Evolutionary conservation across 2,797 vertebrate species (phyloP).

Genomic region (Cygnus olor): DNA sequence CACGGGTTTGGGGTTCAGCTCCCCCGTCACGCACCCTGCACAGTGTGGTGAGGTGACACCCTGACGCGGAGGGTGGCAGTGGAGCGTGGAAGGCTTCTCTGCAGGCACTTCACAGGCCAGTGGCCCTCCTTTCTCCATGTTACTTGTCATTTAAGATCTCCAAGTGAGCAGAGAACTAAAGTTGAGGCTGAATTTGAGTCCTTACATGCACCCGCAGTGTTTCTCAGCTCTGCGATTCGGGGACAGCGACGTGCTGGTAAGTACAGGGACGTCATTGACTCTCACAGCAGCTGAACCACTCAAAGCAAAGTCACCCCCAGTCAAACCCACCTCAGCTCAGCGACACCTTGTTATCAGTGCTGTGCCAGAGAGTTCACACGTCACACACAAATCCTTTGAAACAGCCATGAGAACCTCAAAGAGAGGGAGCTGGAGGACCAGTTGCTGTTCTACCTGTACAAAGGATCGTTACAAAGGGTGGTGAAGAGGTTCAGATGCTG

Average conservation of each 20-base stretch:
- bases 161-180: background rate
- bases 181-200: background rate
- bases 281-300: background rate
- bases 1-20: background rate
- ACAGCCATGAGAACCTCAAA: background rate
- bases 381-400: background rate
- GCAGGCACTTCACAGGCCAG: background rate
- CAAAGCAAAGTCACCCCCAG: constrained; percentile 32
- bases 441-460: background rate
- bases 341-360: constrained; percentile 3
- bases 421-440: background rate
- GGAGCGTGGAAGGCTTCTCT: background rate
- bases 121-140: background rate
- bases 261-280: background rate
- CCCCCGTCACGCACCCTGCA: background rate
- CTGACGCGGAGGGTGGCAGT: background rate
- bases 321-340: constrained; percentile 17
- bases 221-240: background rate
- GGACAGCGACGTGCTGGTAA: background rate
- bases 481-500: background rate
- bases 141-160: background rate
- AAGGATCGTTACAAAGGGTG: background rate
- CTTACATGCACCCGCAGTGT: accelerated
- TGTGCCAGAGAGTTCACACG: background rate
- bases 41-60: background rate